phyloP scores from a whole-genome alignment of 2,797 vertebrate genomes.

The Synanceia verrucosa region DNA sequence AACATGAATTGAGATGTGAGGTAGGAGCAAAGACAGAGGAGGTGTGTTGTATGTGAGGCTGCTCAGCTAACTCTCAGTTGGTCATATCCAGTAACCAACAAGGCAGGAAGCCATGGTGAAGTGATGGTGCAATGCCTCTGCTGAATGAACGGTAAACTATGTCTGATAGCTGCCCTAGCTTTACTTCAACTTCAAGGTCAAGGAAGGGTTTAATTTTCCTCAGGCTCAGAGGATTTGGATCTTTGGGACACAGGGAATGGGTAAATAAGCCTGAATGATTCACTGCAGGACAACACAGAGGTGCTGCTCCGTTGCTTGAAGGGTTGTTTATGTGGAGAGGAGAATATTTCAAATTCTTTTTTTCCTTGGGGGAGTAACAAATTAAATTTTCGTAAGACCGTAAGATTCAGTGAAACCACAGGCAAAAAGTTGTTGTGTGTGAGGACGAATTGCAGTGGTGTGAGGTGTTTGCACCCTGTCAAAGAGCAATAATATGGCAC shows the following conservation, averaged over 20 bases:
- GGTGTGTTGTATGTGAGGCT: no score
- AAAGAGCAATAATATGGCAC: constrained; percentile 12
- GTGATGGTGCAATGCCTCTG: constrained; percentile 1
- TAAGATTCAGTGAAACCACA: constrained; percentile 24
- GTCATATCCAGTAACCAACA: constrained; percentile 6
- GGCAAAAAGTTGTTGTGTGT: constrained; percentile 18
- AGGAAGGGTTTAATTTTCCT: constrained; percentile 8
- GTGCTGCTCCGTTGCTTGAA: constrained; percentile 6
- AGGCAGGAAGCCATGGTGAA: background rate
- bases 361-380: constrained; percentile 26
- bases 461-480: background rate
- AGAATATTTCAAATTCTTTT: constrained; percentile 31
- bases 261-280: constrained; percentile 18
- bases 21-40: background rate
- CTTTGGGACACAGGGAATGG: constrained; percentile 11
- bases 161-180: no score
- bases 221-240: constrained; percentile 13
- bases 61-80: background rate
- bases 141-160: constrained; percentile 2
- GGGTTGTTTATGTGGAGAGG: constrained; percentile 26
- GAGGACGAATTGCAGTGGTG: constrained; percentile 8
- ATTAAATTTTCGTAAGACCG: constrained; percentile 35
- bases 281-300: background rate
- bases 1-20: background rate
- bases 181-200: constrained; percentile 15